Evolutionary conservation across 2,888 invertebrate genomes (phyloP).

Genomic region (Pseudanteris insignis): DNA sequence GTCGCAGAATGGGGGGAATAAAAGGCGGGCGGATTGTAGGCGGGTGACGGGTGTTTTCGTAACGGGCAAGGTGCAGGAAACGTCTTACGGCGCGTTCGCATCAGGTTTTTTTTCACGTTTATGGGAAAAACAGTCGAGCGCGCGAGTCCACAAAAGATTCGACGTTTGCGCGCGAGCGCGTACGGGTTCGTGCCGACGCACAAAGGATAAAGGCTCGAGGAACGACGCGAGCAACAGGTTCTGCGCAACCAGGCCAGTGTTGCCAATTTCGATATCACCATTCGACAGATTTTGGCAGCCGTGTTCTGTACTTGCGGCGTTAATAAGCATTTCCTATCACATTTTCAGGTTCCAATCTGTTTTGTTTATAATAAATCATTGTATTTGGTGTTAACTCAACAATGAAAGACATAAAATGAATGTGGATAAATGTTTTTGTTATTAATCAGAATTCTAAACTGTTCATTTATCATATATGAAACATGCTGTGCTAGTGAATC

Average conservation of each 20-base stretch:
- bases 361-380: too few relatives aligned
- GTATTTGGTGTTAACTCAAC: too few relatives aligned
- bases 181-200: conserved; percentile 31
- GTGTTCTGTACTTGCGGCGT: neutral
- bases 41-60: conserved; percentile 25
- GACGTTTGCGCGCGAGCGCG: conserved; percentile 25
- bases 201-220: conserved; percentile 32
- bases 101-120: conserved; percentile 60
- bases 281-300: conserved; percentile 7
- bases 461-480: too few relatives aligned
- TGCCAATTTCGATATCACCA: conserved; percentile 21
- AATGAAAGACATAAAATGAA: too few relatives aligned
- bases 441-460: too few relatives aligned
- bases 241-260: conserved; percentile 46
- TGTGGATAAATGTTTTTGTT: too few relatives aligned
- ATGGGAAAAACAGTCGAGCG: conserved; percentile 55
- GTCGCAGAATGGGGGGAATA: too few relatives aligned
- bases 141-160: conserved; percentile 37
- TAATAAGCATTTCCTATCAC: too few relatives aligned
- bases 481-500: too few relatives aligned
- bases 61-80: conserved; percentile 53
- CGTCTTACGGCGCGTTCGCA: conserved; percentile 46
- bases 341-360: too few relatives aligned
- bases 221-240: conserved; percentile 58
- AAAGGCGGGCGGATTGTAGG: conserved; percentile 20